A percentile compares a stretch with the other conserved stretches of the same genome.
phyloP scores from a whole-genome alignment of 2,888 invertebrate genomes.

The Drosophila rellima region DNA sequence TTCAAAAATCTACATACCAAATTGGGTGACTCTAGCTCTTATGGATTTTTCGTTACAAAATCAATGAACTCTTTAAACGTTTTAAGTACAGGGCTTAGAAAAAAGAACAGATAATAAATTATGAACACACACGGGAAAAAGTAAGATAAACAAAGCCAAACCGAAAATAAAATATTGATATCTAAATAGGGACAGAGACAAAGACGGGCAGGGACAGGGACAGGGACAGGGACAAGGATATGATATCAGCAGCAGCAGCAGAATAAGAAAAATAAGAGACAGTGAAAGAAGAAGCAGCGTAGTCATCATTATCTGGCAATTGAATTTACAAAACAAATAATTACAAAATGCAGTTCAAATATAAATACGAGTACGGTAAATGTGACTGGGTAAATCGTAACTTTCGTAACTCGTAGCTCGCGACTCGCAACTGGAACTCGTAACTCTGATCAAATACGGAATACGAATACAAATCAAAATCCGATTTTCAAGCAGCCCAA shows the following conservation, averaged over 20 bases:
- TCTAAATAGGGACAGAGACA: slow-evolving; percentile 23
- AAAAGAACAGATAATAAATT: slow-evolving; percentile 44
- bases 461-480: slow-evolving; percentile 84
- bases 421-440: slow-evolving; percentile 28
- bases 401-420: slow-evolving; percentile 35
- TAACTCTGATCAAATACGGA: slow-evolving; percentile 79
- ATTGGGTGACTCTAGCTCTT: too few relatives aligned
- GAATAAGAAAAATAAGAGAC: neutral
- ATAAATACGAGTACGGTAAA: slow-evolving; percentile 40
- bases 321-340: slow-evolving; percentile 84
- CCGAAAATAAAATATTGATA: slow-evolving; percentile 62
- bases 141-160: slow-evolving; percentile 46
- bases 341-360: slow-evolving; percentile 71
- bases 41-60: too few relatives aligned
- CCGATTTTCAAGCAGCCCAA: slow-evolving; percentile 76
- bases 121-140: slow-evolving; percentile 25
- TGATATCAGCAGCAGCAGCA: slow-evolving; percentile 16
- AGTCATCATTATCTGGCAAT: slow-evolving; percentile 84
- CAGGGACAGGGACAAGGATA: slow-evolving; percentile 2
- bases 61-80: too few relatives aligned
- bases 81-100: neutral
- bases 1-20: too few relatives aligned
- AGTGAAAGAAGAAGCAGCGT: slow-evolving; percentile 14
- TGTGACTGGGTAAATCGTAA: slow-evolving; percentile 55
- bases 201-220: slow-evolving; percentile 19